Conservation (phyloP, 2,888 invertebrate species). For the Archaeoteleia sp. region DNA sequence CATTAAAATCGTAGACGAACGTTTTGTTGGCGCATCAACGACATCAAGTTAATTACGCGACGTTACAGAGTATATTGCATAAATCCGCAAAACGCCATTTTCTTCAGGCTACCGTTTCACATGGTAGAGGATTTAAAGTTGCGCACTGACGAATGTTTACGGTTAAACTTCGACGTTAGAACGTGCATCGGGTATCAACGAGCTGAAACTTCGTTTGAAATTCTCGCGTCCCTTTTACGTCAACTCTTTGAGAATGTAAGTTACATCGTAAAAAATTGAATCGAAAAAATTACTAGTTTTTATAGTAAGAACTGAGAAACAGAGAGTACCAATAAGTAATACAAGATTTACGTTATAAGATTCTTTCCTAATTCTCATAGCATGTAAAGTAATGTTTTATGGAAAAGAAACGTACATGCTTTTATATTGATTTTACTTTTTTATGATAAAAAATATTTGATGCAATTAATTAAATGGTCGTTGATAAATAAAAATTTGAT, state of each 20-base stretch:
- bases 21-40: slow-evolving; percentile 21
- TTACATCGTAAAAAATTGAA: slow-evolving; percentile 18
- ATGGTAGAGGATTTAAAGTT: slow-evolving; percentile 30
- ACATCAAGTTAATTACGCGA: slow-evolving; percentile 18
- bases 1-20: slow-evolving; percentile 22
- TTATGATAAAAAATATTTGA: no score
- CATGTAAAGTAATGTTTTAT: no score
- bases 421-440: no score
- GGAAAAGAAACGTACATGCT: no score
- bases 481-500: no score
- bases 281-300: slow-evolving; percentile 26
- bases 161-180: slow-evolving; percentile 37
- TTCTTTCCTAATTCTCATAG: no score
- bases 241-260: slow-evolving; percentile 13
- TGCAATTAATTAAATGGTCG: no score
- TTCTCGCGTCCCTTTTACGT: slow-evolving; percentile 34
- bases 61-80: slow-evolving; percentile 29
- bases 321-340: no score
- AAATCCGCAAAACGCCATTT: slow-evolving; percentile 32
- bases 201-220: slow-evolving; percentile 38
- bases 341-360: no score
- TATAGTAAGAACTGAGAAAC: slow-evolving; percentile 6
- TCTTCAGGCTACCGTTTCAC: slow-evolving; percentile 23
- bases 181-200: slow-evolving; percentile 36
- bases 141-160: slow-evolving; percentile 29